Base-by-base conservation (phyloP, 2,888 invertebrate genomes). In the Lottia scabra region DNA sequence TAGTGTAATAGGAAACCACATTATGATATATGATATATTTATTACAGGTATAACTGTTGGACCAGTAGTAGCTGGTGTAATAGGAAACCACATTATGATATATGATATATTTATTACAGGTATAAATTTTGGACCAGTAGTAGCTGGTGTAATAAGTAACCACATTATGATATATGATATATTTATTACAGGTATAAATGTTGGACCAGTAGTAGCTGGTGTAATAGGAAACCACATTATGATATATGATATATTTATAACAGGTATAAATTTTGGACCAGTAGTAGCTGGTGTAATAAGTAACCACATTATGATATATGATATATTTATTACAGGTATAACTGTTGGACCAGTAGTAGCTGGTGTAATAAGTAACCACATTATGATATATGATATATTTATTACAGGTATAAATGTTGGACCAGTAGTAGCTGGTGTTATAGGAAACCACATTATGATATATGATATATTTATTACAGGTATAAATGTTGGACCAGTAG, bases 311-410 rank as follows among this genome's bases (percentile, higher is more conserved):
- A 96, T 86, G 96, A 96, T 86, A 96, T 96, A 81, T 97, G 96
- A 56, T 56, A 13, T 56, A 16, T 56, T 65, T 13, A n/a, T 75
- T 79, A 48, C 89, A 95, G 95, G 95, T 79, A 96, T 98, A 86
- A 98, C 97, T 91, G 95, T 97, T 80, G 98, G 98, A 0, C 96
- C 97, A 1, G 97, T 97, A 44, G 97, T 98, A 12, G 97, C 98
- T 0, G 98, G 98, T 0, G 96, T 97, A 0, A 96, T 0, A 90
- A 94, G 67, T 94, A 95, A 89, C 92, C 92, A 4, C 95, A 95
- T 75, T 96, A 96, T 86, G 96, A 96, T 86, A 96, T 96, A 81
- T 97, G 96, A 56, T 56, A 13, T 56, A 16, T 56, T 65, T 13
- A n/a, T 75, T 79, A 48, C 89, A 95, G 95, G 95, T 79, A 96